A percentile compares a stretch with the other conserved stretches of the same genome.
phyloP scores from a whole-genome alignment of 2,113 vertebrate species.

The Cacatua alba region DNA sequence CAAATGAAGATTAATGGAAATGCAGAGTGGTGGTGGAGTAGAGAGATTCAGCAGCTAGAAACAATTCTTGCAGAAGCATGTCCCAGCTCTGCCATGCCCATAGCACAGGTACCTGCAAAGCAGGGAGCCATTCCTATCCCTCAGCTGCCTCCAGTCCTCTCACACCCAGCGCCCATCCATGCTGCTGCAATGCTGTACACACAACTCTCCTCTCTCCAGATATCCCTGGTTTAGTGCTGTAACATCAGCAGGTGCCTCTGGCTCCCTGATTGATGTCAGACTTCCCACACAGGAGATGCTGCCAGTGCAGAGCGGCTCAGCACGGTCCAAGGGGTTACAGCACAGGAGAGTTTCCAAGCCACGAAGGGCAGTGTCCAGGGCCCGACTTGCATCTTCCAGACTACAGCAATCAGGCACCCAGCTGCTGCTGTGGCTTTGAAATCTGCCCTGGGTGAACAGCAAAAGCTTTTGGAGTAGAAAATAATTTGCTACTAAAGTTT shows the following conservation, averaged over 20 bases:
- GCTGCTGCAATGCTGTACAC: neutral
- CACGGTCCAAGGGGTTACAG: neutral
- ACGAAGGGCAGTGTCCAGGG: neutral
- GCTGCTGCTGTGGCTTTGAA: neutral
- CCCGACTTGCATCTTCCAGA: neutral
- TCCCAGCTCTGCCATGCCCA: neutral
- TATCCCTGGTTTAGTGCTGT: neutral
- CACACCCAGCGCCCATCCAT: neutral
- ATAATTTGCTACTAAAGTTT: neutral
- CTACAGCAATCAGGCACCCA: neutral
- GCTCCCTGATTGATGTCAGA: neutral
- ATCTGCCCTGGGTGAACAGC: neutral
- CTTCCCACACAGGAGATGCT: neutral
- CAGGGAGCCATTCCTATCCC: neutral
- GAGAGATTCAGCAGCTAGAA: neutral
- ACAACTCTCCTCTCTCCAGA: neutral
- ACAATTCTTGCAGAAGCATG: neutral
- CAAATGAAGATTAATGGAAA: constrained; percentile 32
- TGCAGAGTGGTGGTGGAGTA: neutral
- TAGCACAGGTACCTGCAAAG: fast-evolving
- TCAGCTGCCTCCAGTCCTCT: neutral
- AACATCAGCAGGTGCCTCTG: neutral
- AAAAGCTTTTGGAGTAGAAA: neutral
- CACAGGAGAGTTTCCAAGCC: neutral
- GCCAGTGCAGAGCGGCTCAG: neutral